Evolutionary conservation across 2,797 vertebrate species (phyloP).

Genomic region (Salmo trutta): DNA sequence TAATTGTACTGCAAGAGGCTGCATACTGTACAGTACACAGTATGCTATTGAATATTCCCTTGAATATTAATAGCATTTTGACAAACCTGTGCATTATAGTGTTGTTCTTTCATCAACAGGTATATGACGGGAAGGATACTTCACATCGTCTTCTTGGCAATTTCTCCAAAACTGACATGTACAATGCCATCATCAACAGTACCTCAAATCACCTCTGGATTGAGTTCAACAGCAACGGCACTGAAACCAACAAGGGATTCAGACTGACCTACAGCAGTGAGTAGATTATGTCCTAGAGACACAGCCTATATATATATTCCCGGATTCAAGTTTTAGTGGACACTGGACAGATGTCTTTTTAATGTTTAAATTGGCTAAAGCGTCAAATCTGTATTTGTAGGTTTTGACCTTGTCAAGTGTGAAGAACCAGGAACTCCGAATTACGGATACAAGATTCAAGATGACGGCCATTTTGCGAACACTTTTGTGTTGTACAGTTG

Average conservation of each 20-base stretch:
- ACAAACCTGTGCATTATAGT: background rate
- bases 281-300: conserved; percentile 50
- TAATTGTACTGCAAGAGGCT: background rate
- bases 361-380: background rate
- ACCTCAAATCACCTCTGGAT: conserved; percentile 95
- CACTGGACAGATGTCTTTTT: conserved; percentile 29
- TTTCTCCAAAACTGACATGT: conserved; percentile 84
- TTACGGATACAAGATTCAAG: conserved; percentile 94
- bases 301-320: background rate
- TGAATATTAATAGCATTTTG: background rate
- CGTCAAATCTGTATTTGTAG: conserved; percentile 59
- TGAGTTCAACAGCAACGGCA: conserved; percentile 93
- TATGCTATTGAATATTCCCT: background rate
- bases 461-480: conserved; percentile 92
- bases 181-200: conserved; percentile 85
- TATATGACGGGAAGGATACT: conserved; percentile 90
- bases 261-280: conserved; percentile 93
- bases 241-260: conserved; percentile 88
- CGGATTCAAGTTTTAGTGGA: too few relatives aligned
- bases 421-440: conserved; percentile 94
- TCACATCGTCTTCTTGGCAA: conserved; percentile 86
- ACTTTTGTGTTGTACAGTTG: conserved; percentile 92
- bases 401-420: conserved; percentile 93
- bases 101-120: conserved; percentile 70
- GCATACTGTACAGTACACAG: background rate